These are phyloP conservation scores for Mesochorus sp. DNA, from an alignment of 2,888 invertebrate genomes.

Conservation along the genomic window DNA sequence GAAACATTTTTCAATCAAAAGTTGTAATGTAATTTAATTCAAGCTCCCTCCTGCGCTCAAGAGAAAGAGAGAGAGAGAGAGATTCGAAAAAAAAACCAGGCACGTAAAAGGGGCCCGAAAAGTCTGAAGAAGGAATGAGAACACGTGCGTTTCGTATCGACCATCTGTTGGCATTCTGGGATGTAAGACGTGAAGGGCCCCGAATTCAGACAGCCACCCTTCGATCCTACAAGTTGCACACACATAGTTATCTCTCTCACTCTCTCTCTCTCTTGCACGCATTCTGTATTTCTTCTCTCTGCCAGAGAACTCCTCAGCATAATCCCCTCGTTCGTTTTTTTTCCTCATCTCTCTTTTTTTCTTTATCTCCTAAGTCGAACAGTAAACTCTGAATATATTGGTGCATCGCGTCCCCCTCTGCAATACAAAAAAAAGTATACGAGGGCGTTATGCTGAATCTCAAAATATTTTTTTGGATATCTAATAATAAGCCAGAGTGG, in stretches of 20 bases:
- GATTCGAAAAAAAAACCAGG: not conserved
- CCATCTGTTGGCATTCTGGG: constrained; percentile 77
- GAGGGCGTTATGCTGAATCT: constrained; percentile 7
- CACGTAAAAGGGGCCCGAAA: constrained; percentile 14
- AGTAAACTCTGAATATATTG: constrained; percentile 44
- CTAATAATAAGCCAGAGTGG: constrained; percentile 14
- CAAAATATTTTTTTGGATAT: constrained; percentile 42
- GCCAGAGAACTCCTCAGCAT: constrained; percentile 46
- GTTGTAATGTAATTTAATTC: too few species aligned
- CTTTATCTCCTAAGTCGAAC: constrained; percentile 32
- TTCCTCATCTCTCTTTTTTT: constrained; percentile 17
- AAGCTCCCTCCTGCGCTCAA: constrained; percentile 8
- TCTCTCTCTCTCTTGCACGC: not conserved
- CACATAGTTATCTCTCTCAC: not conserved
- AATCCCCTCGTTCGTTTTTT: constrained; percentile 42
- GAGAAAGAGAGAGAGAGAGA: not conserved
- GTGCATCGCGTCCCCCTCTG: constrained; percentile 39
- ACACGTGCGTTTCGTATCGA: constrained; percentile 75
- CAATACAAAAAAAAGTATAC: constrained; percentile 23
- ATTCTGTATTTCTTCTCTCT: constrained; percentile 32
- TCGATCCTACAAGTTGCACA: constrained; percentile 59
- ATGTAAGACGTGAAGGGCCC: constrained; percentile 41
- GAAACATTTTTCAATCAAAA: too few species aligned
- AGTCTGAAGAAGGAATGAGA: constrained; percentile 67
- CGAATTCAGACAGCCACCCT: constrained; percentile 47